A percentile compares a stretch with the other conserved stretches of the same genome.
Conservation (phyloP, 2,888 invertebrate species). For the Phrixothrix hirtus region DNA sequence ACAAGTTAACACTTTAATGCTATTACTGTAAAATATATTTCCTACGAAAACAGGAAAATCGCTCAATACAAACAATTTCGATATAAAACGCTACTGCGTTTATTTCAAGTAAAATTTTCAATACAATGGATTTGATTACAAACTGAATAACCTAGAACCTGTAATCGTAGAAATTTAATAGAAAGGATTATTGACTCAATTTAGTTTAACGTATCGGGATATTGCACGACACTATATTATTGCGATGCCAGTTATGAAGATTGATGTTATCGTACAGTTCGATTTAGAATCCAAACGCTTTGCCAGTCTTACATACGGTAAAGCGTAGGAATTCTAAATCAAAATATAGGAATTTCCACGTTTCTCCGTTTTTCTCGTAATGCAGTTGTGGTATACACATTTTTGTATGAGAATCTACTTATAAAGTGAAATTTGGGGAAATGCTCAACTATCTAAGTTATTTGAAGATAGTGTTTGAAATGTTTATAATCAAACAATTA, state of each 20-base stretch:
- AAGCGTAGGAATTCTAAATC: slow-evolving; percentile 97
- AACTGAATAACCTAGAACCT: too few relatives aligned
- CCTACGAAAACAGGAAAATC: too few relatives aligned
- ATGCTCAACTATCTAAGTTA: too few relatives aligned
- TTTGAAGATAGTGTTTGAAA: too few relatives aligned
- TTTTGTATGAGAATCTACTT: too few relatives aligned
- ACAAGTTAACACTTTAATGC: slow-evolving; percentile 22
- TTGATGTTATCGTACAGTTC: slow-evolving; percentile 53
- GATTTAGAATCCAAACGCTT: slow-evolving; percentile 97
- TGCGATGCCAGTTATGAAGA: slow-evolving; percentile 10
- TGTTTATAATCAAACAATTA: too few relatives aligned
- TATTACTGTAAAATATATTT: slow-evolving; percentile 21
- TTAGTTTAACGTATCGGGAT: slow-evolving; percentile 20
- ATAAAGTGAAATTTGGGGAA: neutral
- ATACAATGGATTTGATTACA: too few relatives aligned
- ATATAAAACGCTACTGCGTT: too few relatives aligned
- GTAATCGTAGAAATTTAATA: slow-evolving; percentile 26
- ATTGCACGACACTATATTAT: slow-evolving; percentile 18
- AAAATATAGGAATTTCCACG: slow-evolving; percentile 54
- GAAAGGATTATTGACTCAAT: slow-evolving; percentile 27
- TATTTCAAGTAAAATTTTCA: too few relatives aligned
- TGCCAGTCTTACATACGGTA: slow-evolving; percentile 80
- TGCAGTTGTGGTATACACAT: neutral
- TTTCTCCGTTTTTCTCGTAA: neutral
- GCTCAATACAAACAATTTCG: too few relatives aligned